Evolutionary conservation across 2,797 vertebrate genomes (phyloP).

Genomic region (Malacoraja senta): DNA sequence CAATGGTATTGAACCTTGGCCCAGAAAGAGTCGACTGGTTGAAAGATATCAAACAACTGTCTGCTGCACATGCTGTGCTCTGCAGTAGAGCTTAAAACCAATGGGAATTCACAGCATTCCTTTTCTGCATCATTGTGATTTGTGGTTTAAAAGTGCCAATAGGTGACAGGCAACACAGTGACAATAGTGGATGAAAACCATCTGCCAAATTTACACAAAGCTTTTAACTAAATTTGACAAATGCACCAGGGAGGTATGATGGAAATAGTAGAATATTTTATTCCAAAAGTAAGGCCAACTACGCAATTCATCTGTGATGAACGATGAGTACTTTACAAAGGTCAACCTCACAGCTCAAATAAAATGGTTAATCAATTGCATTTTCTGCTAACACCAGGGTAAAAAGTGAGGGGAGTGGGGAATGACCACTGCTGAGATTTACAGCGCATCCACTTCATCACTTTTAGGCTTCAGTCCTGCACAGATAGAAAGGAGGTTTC

Average conservation of each 20-base stretch:
- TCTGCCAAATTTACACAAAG: slow-evolving; percentile 3
- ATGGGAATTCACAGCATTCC: slow-evolving; percentile 22
- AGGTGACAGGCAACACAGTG: neutral
- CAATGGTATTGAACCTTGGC: neutral
- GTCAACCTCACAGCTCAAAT: slow-evolving; percentile 14
- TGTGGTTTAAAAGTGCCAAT: slow-evolving; percentile 1
- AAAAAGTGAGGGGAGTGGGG: neutral
- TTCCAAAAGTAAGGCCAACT: neutral
- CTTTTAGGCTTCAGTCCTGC: neutral
- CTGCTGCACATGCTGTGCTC: neutral
- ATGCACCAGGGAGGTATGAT: neutral
- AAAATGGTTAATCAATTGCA: slow-evolving; percentile 24
- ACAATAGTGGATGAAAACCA: neutral
- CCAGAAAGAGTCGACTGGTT: neutral
- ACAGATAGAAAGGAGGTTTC: neutral
- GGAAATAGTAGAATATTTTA: neutral
- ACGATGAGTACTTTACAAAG: slow-evolving; percentile 1
- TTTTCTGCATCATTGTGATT: slow-evolving; percentile 7
- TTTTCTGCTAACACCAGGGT: neutral
- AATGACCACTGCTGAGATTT: neutral
- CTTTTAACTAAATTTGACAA: slow-evolving; percentile 5
- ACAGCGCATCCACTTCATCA: neutral
- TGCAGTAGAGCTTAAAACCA: neutral
- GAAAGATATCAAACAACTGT: slow-evolving; percentile 4
- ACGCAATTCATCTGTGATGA: slow-evolving; percentile 2